Percentiles rank a stretch among this genome's conserved stretches.
These are phyloP conservation scores for Sebastes matsubarae DNA, from an alignment of 2,797 vertebrate genomes.

Conservation along the genomic window DNA sequence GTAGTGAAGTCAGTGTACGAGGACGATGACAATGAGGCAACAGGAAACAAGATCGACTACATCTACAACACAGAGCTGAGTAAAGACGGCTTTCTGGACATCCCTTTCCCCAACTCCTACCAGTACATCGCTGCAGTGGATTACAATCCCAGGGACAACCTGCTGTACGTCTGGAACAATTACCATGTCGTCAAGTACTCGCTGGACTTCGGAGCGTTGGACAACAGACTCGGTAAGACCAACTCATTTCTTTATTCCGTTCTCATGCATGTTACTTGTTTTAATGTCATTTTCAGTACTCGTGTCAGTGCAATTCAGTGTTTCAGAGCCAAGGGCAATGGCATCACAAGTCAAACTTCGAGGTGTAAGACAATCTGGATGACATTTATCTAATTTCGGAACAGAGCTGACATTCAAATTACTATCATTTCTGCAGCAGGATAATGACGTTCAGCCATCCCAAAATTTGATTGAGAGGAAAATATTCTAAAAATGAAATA, in stretches of 20 bases:
- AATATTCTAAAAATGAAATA: not conserved
- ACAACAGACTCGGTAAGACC: constrained; percentile 92
- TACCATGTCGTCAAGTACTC: constrained; percentile 98
- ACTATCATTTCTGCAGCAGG: not conserved
- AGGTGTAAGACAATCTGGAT: not conserved
- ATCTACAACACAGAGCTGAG: constrained; percentile 98
- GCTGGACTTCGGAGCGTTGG: constrained; percentile 94
- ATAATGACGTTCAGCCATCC: not conserved
- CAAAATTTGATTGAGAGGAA: not conserved
- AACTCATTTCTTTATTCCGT: not conserved
- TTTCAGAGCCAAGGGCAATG: not conserved
- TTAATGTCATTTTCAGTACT: not conserved
- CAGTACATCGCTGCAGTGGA: constrained; percentile 99
- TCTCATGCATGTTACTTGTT: not conserved
- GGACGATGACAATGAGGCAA: constrained; percentile 98
- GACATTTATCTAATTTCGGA: not conserved
- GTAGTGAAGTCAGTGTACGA: constrained; percentile 98
- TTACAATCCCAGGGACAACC: constrained; percentile 98
- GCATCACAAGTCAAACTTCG: not conserved
- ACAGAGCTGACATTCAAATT: not conserved
- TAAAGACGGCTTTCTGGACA: constrained; percentile 94
- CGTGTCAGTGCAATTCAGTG: not conserved
- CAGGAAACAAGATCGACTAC: constrained; percentile 99
- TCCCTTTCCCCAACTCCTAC: constrained; percentile 97
- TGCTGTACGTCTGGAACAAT: constrained; percentile 99